These are phyloP conservation scores for Pseudomyrmex pallidus DNA, from an alignment of 1,140 invertebrate species.

Conservation along the genomic window DNA sequence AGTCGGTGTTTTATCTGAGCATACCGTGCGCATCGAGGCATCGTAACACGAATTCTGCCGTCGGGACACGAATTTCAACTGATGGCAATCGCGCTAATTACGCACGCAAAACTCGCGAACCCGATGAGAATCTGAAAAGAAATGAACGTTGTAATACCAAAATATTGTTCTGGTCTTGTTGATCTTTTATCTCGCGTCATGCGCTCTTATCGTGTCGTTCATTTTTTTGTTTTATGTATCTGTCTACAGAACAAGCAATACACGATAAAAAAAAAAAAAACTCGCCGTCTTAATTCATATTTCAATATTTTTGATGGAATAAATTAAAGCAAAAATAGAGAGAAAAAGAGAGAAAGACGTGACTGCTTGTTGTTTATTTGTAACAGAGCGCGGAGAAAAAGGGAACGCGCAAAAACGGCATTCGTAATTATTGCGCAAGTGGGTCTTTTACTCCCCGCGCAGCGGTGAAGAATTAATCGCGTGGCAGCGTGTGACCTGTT, in stretches of 20 bases:
- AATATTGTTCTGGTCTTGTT: background rate
- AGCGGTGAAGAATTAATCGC: slow-evolving; percentile 39
- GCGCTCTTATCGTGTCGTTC: background rate
- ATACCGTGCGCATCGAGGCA: slow-evolving; percentile 62
- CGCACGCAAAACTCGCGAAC: slow-evolving; percentile 48
- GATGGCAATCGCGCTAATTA: slow-evolving; percentile 64
- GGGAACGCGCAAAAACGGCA: background rate
- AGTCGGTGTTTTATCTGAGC: slow-evolving; percentile 54
- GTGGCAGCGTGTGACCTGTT: slow-evolving; percentile 8
- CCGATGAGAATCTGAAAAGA: slow-evolving; percentile 23
- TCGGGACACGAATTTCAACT: slow-evolving; percentile 60
- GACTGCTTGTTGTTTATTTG: background rate
- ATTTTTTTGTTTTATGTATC: background rate
- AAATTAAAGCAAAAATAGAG: background rate
- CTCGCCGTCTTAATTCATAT: background rate
- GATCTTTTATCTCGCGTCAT: slow-evolving; percentile 3
- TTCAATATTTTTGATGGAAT: background rate
- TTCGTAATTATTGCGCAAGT: slow-evolving; percentile 24
- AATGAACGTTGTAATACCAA: slow-evolving; percentile 9
- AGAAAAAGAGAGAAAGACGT: no score
- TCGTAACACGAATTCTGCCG: slow-evolving; percentile 60
- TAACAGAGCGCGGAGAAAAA: background rate
- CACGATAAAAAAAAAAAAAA: slow-evolving; percentile 4
- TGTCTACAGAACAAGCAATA: background rate
- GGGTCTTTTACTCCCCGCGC: slow-evolving; percentile 21